These are phyloP conservation scores for Cottoperca gobio DNA, from an alignment of 2,797 vertebrate genomes.

Conservation along the genomic window DNA sequence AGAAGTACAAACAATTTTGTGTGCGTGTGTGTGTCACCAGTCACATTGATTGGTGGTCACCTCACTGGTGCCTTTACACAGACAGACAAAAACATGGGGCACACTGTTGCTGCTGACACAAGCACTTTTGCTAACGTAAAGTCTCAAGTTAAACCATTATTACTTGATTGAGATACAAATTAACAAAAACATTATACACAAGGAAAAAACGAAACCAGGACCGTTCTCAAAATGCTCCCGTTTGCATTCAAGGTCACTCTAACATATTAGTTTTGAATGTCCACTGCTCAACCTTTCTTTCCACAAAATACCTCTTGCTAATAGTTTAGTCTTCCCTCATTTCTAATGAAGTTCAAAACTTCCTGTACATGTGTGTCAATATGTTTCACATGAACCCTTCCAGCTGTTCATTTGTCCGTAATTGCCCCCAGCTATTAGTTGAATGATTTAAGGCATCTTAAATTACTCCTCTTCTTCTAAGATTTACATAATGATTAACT, in stretches of 20 bases:
- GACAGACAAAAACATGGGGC: conserved; percentile 1
- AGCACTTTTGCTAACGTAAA: neutral
- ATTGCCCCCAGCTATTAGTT: too few species aligned
- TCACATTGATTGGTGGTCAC: conserved; percentile 69
- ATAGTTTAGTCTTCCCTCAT: too few species aligned
- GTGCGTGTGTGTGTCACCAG: conserved; percentile 41
- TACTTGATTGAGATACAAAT: neutral
- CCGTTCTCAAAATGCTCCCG: too few species aligned
- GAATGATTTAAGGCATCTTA: too few species aligned
- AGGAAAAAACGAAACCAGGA: neutral
- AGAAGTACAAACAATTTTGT: too few species aligned
- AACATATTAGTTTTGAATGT: neutral
- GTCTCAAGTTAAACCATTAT: neutral
- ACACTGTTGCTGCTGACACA: conserved; percentile 15
- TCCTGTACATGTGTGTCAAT: too few species aligned
- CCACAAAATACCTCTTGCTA: neutral
- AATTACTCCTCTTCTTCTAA: too few species aligned
- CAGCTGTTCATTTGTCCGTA: too few species aligned
- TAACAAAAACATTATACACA: neutral
- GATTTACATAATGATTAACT: too few species aligned
- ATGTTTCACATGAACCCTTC: too few species aligned
- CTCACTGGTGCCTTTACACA: conserved; percentile 45
- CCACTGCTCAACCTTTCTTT: neutral
- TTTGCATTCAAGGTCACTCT: neutral
- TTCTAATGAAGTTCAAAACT: neutral